A percentile compares a stretch with the other conserved stretches of the same genome.
Conservation (phyloP, 2,797 vertebrate genomes). For the Choloepus didactylus region DNA sequence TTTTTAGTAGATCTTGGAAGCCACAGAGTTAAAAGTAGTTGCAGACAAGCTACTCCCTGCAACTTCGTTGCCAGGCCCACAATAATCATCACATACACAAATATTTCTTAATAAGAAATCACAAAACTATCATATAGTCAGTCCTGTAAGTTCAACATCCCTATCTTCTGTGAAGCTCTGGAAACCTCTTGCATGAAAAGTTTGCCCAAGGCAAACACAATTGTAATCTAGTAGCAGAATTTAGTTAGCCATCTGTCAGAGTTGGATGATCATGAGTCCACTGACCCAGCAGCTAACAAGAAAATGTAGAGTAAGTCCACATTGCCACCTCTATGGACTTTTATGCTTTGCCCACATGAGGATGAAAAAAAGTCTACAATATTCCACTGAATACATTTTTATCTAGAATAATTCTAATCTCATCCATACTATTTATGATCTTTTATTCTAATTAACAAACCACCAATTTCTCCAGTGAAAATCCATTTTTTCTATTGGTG, state of each 20-base stretch:
- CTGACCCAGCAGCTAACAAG: neutral
- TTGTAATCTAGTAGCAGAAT: neutral
- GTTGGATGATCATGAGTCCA: neutral
- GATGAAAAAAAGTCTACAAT: neutral
- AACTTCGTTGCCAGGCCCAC: slow-evolving; percentile 1
- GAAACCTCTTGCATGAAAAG: slow-evolving; percentile 4
- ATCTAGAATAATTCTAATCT: neutral
- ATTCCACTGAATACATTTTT: neutral
- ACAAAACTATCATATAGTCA: neutral
- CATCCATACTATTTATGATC: neutral
- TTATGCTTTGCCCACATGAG: neutral
- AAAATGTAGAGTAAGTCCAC: neutral
- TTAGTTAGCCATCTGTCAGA: neutral
- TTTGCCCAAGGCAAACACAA: neutral
- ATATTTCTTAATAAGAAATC: slow-evolving; percentile 47
- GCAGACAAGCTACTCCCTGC: neutral
- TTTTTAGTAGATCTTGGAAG: slow-evolving; percentile 26
- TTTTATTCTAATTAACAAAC: slow-evolving; percentile 3
- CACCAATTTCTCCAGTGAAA: neutral
- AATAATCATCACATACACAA: neutral
- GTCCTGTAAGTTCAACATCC: neutral
- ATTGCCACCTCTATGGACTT: neutral
- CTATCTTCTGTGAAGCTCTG: neutral
- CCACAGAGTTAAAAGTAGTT: neutral
- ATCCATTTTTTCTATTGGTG: neutral